Evolutionary conservation across 2,797 vertebrate species (phyloP).

Genomic region (Argyrosomus regius): DNA sequence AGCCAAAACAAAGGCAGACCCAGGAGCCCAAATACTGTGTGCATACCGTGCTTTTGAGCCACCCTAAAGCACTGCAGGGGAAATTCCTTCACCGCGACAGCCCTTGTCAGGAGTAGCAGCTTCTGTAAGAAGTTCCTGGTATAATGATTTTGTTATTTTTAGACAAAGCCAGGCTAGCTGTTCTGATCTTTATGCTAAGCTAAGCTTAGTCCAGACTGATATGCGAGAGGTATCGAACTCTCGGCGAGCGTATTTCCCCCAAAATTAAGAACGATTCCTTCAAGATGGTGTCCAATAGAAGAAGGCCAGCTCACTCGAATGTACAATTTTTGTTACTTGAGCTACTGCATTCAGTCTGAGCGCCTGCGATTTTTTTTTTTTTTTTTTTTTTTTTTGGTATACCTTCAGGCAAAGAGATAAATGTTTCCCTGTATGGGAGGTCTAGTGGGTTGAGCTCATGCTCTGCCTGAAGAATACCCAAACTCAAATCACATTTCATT

Average conservation of each 20-base stretch:
- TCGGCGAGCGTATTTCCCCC: neutral
- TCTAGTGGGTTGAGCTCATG: constrained; percentile 15
- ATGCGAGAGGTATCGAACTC: neutral
- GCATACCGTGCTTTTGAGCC: too few relatives aligned
- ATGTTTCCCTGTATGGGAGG: constrained; percentile 55
- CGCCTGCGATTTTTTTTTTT: constrained; percentile 8
- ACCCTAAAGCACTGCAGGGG: too few relatives aligned
- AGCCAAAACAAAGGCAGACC: too few relatives aligned
- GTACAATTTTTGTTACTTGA: neutral
- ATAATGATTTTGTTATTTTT: neutral
- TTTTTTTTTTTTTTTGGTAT: constrained; percentile 16
- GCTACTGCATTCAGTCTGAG: constrained; percentile 28
- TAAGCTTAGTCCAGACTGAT: neutral
- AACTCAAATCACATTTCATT: constrained; percentile 15
- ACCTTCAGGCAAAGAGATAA: constrained; percentile 48
- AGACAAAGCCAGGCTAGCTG: neutral
- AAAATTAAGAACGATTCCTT: neutral
- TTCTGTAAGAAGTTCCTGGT: neutral
- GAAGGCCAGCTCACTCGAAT: neutral
- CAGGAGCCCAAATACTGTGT: too few relatives aligned
- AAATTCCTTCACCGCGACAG: too few relatives aligned
- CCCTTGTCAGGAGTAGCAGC: too few relatives aligned
- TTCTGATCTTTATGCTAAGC: neutral
- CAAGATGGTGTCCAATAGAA: neutral
- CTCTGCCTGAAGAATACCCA: constrained; percentile 9